A percentile compares a stretch with the other conserved stretches of the same genome.
Conservation (phyloP, 2,113 vertebrate genomes). For the Canis aureus region DNA sequence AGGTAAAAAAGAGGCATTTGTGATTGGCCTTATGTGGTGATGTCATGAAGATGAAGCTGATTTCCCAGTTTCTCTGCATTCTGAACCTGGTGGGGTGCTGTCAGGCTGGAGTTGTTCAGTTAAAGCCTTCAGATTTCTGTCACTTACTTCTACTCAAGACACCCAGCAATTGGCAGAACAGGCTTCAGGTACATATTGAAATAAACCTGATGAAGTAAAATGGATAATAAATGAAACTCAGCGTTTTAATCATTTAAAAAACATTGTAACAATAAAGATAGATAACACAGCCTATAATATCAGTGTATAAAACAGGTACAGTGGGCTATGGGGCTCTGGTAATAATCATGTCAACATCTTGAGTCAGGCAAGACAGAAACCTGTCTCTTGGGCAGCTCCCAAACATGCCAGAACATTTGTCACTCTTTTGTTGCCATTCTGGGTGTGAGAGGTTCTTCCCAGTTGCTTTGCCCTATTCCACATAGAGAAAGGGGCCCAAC, state of each 20-base stretch:
- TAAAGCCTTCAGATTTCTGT: background rate
- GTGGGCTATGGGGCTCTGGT: background rate
- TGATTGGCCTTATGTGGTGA: background rate
- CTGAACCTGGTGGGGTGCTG: fast-evolving
- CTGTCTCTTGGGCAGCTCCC: background rate
- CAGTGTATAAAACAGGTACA: background rate
- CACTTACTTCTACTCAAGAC: background rate
- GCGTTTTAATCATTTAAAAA: slow-evolving; percentile 16
- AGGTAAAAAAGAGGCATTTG: background rate
- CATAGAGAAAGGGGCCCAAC: fast-evolving
- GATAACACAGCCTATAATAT: background rate
- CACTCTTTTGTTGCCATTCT: background rate
- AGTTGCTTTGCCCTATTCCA: background rate
- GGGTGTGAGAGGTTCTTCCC: fast-evolving
- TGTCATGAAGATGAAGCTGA: background rate
- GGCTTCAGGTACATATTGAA: background rate
- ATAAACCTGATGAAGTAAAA: background rate
- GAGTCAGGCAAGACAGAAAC: background rate
- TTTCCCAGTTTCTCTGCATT: too few relatives aligned
- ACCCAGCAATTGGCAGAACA: fast-evolving
- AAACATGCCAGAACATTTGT: too few relatives aligned
- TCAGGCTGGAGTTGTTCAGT: fast-evolving
- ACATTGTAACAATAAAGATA: background rate
- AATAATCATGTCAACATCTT: background rate
- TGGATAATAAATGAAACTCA: background rate